Evolutionary conservation across 2,113 vertebrate species (phyloP).

Genomic region (Gasterosteus nipponicus): DNA sequence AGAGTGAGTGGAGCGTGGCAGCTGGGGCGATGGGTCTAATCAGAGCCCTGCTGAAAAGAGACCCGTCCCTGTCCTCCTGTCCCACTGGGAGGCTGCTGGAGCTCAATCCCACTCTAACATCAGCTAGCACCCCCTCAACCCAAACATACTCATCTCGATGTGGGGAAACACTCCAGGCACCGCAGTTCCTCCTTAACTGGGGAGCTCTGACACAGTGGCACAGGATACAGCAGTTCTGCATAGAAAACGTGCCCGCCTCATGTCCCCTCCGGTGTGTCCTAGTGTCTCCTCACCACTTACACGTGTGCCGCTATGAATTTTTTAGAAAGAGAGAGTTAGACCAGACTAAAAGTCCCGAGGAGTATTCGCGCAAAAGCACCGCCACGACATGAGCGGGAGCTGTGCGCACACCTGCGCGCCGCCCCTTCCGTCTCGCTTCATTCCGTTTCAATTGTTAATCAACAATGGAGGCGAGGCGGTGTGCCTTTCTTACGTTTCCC

Average conservation of each 20-base stretch:
- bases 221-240: conserved; percentile 27
- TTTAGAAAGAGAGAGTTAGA: conserved; percentile 24
- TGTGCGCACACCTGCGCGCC: conserved; percentile 3
- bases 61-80: conserved; percentile 65
- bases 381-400: conserved; percentile 1
- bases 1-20: conserved; percentile 76
- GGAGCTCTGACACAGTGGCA: conserved; percentile 49
- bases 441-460: conserved; percentile 45
- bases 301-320: conserved; percentile 47
- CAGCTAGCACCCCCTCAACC: conserved; percentile 62
- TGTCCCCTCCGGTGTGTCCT: conserved; percentile 34
- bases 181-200: conserved; percentile 52
- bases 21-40: conserved; percentile 73
- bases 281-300: conserved; percentile 16
- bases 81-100: conserved; percentile 70
- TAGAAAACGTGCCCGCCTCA: conserved; percentile 33
- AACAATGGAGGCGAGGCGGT: conserved; percentile 23
- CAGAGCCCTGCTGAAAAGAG: conserved; percentile 78
- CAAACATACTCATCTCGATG: conserved; percentile 68
- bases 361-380: conserved; percentile 38
- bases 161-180: conserved; percentile 64
- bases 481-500: neutral
- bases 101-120: conserved; percentile 68
- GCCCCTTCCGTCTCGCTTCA: neutral
- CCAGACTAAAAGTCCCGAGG: neutral